A percentile compares a stretch with the other conserved stretches of the same genome.
Evolutionary conservation across 2,888 invertebrate species (phyloP).

Genomic region (Heliconius sara): DNA sequence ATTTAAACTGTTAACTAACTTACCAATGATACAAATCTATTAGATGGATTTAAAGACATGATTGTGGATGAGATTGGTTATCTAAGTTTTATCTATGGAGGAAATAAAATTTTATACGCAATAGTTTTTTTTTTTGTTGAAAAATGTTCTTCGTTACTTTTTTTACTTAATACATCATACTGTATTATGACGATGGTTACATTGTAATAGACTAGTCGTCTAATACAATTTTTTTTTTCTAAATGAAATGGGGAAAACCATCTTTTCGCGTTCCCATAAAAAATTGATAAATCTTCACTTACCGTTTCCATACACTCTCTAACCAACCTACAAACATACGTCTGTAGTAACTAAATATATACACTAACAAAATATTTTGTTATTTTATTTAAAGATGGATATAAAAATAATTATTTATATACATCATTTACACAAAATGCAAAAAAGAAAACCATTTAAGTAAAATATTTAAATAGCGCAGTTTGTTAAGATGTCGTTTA

Average conservation of each 20-base stretch:
- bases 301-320: too few species aligned
- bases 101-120: slow-evolving; percentile 3
- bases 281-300: too few species aligned
- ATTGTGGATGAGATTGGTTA: slow-evolving; percentile 4
- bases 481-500: neutral
- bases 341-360: too few species aligned
- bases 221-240: too few species aligned
- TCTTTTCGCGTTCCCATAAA: too few species aligned
- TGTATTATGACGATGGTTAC: neutral
- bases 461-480: neutral
- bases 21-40: slow-evolving; percentile 16
- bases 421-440: neutral
- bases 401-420: neutral
- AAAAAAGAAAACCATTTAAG: neutral
- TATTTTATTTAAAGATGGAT: neutral
- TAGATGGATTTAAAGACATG: slow-evolving; percentile 6
- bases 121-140: neutral
- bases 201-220: too few species aligned
- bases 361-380: too few species aligned
- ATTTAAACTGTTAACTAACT: slow-evolving; percentile 1
- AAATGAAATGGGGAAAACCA: too few species aligned
- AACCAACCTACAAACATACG: too few species aligned
- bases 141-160: neutral
- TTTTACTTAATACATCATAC: neutral
- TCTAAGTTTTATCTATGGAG: neutral